phyloP scores from a whole-genome alignment of 2,888 invertebrate species.

The Plebejus melissa region DNA sequence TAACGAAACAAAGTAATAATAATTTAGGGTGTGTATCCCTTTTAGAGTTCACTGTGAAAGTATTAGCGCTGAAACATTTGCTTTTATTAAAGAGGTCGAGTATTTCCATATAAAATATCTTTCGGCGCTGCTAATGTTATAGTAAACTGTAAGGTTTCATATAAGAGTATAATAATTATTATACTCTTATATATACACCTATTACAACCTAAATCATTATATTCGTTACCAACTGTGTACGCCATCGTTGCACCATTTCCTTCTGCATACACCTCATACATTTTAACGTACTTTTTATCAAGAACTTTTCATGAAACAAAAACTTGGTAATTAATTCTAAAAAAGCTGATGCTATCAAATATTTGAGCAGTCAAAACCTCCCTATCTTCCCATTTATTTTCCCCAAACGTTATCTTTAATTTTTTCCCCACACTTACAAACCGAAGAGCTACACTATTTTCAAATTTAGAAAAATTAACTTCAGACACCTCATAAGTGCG shows the following conservation, averaged over 20 bases:
- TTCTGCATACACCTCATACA: no score
- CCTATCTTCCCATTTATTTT: not conserved
- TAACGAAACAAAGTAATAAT: not conserved
- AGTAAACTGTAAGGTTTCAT: no score
- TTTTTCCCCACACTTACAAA: not conserved
- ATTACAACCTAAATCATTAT: no score
- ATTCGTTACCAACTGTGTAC: no score
- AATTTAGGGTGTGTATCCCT: not conserved
- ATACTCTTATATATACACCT: no score
- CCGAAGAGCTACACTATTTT: conserved; percentile 29
- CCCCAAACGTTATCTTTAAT: not conserved
- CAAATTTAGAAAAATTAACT: conserved; percentile 40
- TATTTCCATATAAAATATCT: no score
- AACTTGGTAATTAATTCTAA: not conserved
- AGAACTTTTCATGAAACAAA: not conserved
- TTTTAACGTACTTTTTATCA: not conserved
- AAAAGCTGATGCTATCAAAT: not conserved
- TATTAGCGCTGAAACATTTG: no score
- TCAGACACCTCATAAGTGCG: conserved; percentile 84
- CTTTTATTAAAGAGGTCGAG: no score
- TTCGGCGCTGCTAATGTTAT: no score
- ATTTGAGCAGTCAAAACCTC: not conserved
- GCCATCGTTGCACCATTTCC: no score
- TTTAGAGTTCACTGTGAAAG: not conserved
- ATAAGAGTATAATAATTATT: no score